These are phyloP conservation scores for Ammodytes marinus DNA, from an alignment of 2,113 vertebrate genomes.

Conservation along the genomic window DNA sequence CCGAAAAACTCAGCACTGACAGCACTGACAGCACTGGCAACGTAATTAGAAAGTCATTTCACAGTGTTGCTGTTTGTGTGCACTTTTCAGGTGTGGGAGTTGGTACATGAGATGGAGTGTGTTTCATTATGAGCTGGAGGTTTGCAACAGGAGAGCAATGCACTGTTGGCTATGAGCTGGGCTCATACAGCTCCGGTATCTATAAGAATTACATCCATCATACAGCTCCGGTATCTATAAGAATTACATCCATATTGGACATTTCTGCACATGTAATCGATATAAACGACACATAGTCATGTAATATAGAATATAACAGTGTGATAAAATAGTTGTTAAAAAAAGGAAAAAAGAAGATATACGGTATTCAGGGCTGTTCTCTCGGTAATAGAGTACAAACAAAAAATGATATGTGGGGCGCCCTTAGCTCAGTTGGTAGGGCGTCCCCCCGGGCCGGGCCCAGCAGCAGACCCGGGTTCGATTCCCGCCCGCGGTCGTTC, in stretches of 20 bases:
- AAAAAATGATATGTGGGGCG: no score
- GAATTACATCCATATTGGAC: background rate
- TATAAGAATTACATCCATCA: background rate
- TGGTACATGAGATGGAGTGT: background rate
- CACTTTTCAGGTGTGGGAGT: background rate
- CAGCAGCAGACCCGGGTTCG: no score
- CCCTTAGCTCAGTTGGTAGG: no score
- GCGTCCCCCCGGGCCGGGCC: no score
- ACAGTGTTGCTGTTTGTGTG: background rate
- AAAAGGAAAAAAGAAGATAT: no score
- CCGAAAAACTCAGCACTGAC: background rate
- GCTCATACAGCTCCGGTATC: background rate
- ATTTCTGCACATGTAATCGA: no score
- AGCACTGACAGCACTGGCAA: background rate
- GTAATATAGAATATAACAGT: no score
- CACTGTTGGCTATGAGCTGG: background rate
- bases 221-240: background rate
- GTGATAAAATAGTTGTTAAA: no score
- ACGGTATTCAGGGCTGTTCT: no score
- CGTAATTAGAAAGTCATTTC: constrained; percentile 15
- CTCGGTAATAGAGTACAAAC: no score
- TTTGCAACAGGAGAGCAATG: background rate
- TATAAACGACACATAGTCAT: no score
- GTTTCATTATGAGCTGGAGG: background rate
- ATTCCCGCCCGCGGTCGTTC: no score